phyloP scores from a whole-genome alignment of 2,888 invertebrate species.

The Drosophila colorata region DNA sequence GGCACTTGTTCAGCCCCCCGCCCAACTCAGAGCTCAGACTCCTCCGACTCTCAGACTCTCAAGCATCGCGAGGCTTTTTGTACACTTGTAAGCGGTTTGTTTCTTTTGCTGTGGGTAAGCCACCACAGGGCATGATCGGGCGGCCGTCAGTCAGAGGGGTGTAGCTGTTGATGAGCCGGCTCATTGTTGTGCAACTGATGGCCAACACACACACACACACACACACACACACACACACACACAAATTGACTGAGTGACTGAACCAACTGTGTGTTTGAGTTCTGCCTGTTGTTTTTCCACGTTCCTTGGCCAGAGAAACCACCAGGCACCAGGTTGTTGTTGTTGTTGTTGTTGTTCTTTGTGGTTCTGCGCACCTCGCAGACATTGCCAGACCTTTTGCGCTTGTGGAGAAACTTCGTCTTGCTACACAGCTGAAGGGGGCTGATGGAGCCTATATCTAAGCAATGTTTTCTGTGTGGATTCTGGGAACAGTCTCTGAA shows the following conservation, averaged over 20 bases:
- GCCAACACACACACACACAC: conserved; percentile 30
- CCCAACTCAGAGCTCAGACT: not conserved
- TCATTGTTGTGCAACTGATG: conserved; percentile 51
- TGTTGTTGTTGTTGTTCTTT: conserved; percentile 8
- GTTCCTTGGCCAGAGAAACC: conserved; percentile 28
- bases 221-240: conserved; percentile 7
- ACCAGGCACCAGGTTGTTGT: conserved; percentile 16
- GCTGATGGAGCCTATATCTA: not conserved
- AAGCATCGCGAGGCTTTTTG: conserved; percentile 51
- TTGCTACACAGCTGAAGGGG: conserved; percentile 19
- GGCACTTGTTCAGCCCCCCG: conserved; percentile 29
- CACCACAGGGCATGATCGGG: conserved; percentile 12
- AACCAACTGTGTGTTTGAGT: conserved; percentile 16
- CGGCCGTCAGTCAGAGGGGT: conserved; percentile 6
- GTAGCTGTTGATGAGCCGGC: conserved; percentile 40
- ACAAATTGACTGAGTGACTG: conserved; percentile 24
- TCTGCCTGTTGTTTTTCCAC: conserved; percentile 24
- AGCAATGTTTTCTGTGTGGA: not conserved
- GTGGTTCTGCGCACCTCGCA: conserved; percentile 28
- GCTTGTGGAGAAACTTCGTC: conserved; percentile 16
- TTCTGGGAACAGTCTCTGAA: conserved; percentile 10
- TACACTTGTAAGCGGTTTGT: conserved; percentile 53
- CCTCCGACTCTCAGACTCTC: conserved; percentile 9
- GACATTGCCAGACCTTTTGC: conserved; percentile 23
- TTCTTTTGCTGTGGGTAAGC: conserved; percentile 44